Conservation (phyloP, 2,797 vertebrate species). For the Pelobates cultripes region DNA sequence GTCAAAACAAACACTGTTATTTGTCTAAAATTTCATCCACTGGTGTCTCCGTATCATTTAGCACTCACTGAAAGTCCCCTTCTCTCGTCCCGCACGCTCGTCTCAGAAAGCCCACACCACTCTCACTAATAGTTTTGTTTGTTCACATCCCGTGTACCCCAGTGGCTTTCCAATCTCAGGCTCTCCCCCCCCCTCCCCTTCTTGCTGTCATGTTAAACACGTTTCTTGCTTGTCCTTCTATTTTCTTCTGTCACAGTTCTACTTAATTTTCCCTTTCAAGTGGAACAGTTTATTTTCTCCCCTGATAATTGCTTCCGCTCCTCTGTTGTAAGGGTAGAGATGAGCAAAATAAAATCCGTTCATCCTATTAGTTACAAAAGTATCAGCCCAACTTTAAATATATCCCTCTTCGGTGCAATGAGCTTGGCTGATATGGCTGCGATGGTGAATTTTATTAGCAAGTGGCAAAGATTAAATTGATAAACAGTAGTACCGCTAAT, state of each 20-base stretch:
- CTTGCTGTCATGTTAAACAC: slow-evolving; percentile 51
- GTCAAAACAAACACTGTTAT: no score
- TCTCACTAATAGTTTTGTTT: slow-evolving; percentile 12
- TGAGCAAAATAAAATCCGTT: slow-evolving; percentile 27
- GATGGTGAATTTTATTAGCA: background rate
- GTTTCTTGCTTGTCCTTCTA: slow-evolving; percentile 40
- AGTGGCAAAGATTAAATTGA: background rate
- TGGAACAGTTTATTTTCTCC: slow-evolving; percentile 42
- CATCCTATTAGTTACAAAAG: slow-evolving; percentile 13
- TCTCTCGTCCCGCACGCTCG: background rate
- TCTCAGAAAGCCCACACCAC: background rate
- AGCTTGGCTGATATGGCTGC: background rate
- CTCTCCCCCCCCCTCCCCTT: background rate
- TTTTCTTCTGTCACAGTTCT: slow-evolving; percentile 48
- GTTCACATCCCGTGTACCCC: slow-evolving; percentile 10
- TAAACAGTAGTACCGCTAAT: no score
- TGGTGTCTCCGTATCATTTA: no score
- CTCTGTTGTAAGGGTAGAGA: background rate
- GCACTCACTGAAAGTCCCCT: background rate
- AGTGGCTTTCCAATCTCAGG: slow-evolving; percentile 18
- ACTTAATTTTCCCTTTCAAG: slow-evolving; percentile 46
- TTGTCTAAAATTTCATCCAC: no score
- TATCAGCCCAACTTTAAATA: background rate
- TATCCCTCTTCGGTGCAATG: background rate
- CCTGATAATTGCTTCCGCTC: slow-evolving; percentile 29